These are phyloP conservation scores for Limanda limanda DNA, from an alignment of 2,113 vertebrate genomes.

Conservation along the genomic window DNA sequence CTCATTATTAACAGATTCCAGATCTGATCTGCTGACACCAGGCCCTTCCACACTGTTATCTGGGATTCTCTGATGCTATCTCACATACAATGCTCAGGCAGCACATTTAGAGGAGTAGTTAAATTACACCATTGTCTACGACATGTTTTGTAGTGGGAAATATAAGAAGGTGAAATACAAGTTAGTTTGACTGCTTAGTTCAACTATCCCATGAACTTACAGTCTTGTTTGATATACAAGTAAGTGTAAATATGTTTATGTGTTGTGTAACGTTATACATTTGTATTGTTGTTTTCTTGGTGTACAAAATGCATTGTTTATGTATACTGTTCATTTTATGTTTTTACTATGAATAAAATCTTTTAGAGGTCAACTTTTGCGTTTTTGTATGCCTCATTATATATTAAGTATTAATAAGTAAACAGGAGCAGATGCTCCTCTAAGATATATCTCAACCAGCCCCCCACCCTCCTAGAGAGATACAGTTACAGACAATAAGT, in stretches of 20 bases:
- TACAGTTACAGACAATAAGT: conserved; percentile 8
- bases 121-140: conserved; percentile 57
- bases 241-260: conserved; percentile 55
- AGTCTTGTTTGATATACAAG: conserved; percentile 20
- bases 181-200: background rate
- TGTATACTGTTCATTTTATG: conserved; percentile 47
- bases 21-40: conserved; percentile 78
- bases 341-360: conserved; percentile 79
- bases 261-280: conserved; percentile 58
- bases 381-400: background rate
- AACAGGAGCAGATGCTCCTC: background rate
- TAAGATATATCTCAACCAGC: background rate
- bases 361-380: conserved; percentile 30
- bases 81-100: conserved; percentile 49
- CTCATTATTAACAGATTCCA: conserved; percentile 72
- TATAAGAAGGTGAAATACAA: background rate
- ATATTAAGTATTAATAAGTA: background rate
- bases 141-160: background rate
- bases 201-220: conserved; percentile 27
- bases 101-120: conserved; percentile 66
- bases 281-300: conserved; percentile 53
- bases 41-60: conserved; percentile 68
- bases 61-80: conserved; percentile 42
- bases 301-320: conserved; percentile 48
- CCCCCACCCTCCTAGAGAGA: background rate